Evolutionary conservation across 2,888 invertebrate genomes (phyloP).

Genomic region (Pantelozetes paolii): DNA sequence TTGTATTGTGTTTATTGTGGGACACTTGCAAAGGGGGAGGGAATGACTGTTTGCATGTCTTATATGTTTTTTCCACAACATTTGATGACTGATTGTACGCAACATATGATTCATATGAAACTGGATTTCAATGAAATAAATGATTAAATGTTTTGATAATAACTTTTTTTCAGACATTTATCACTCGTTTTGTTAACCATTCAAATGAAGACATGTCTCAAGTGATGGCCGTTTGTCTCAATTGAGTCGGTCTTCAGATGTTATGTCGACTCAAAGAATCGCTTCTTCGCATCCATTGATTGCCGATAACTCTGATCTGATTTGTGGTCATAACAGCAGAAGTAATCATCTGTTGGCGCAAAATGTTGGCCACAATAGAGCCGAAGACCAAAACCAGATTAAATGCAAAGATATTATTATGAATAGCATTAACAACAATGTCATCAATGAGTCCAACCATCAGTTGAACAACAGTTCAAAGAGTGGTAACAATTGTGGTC

Average conservation of each 20-base stretch:
- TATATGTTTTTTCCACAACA: background rate
- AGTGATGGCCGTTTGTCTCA: background rate
- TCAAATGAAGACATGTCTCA: background rate
- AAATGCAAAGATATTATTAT: conserved; percentile 30
- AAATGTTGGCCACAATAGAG: background rate
- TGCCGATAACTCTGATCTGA: background rate
- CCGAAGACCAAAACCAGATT: background rate
- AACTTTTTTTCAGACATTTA: background rate
- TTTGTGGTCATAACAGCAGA: background rate
- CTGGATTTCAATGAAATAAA: background rate
- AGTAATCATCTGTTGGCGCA: background rate
- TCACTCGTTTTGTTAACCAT: background rate
- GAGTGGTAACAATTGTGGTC: conserved; percentile 9
- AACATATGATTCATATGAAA: conserved; percentile 15
- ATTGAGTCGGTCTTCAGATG: background rate
- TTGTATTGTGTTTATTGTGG: too few relatives aligned
- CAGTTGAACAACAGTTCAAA: conserved; percentile 13
- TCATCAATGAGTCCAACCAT: background rate
- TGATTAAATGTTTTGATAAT: background rate
- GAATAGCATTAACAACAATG: conserved; percentile 23
- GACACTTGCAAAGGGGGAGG: too few relatives aligned
- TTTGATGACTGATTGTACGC: background rate
- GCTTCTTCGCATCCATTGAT: conserved; percentile 20
- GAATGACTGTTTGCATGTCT: too few relatives aligned
- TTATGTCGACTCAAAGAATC: conserved; percentile 20